phyloP scores from a whole-genome alignment of 2,888 invertebrate species.

The Abrostola triplasia region DNA sequence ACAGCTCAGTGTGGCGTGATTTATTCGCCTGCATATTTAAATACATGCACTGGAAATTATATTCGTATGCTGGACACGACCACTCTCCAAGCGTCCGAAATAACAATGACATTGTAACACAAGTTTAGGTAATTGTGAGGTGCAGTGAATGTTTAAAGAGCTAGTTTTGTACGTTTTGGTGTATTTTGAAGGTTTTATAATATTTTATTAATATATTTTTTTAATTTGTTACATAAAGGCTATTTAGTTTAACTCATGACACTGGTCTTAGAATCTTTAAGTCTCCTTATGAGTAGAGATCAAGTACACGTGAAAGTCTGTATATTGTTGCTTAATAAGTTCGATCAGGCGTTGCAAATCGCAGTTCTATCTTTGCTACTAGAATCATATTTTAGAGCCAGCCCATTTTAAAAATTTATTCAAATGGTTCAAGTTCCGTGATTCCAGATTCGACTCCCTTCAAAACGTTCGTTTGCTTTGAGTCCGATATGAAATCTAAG shows the following conservation, averaged over 20 bases:
- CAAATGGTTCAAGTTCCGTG: not conserved
- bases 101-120: not conserved
- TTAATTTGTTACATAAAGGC: too few relatives aligned
- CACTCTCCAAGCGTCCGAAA: not conserved
- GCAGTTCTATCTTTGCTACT: too few relatives aligned
- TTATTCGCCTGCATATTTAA: conserved; percentile 42
- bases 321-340: too few relatives aligned
- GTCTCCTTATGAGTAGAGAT: too few relatives aligned
- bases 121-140: not conserved
- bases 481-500: not conserved
- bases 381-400: too few relatives aligned
- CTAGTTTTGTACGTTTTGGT: not conserved
- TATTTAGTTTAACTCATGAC: too few relatives aligned
- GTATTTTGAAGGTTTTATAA: not conserved
- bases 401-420: not conserved
- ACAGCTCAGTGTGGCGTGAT: conserved; percentile 31
- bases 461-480: not conserved
- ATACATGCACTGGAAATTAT: conserved; percentile 21
- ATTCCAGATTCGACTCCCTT: too few relatives aligned
- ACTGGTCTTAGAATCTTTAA: too few relatives aligned
- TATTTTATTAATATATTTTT: too few relatives aligned
- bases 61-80: conserved; percentile 7
- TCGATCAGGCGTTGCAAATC: too few relatives aligned
- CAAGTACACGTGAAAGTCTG: too few relatives aligned
- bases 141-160: not conserved